These are phyloP conservation scores for Phrynocephalus guinanensis DNA, from an alignment of 2,797 vertebrate species.

Conservation along the genomic window DNA sequence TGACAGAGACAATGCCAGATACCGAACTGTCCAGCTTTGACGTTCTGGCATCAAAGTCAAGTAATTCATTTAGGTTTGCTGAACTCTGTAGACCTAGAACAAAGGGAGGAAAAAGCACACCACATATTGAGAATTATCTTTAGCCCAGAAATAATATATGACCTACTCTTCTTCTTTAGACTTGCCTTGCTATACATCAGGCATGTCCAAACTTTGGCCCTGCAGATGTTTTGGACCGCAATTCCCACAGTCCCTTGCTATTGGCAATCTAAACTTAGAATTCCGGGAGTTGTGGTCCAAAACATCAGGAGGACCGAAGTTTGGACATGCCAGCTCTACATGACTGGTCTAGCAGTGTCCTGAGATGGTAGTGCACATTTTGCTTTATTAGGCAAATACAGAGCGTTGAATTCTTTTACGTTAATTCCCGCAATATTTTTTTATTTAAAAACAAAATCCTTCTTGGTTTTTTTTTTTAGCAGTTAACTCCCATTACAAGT, in stretches of 20 bases:
- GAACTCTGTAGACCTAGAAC: conserved; percentile 77
- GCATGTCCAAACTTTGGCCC: too few species aligned
- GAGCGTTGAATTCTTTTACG: background rate
- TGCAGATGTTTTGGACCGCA: too few species aligned
- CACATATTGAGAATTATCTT: background rate
- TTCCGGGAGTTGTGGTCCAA: too few species aligned
- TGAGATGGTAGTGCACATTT: background rate
- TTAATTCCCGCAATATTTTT: background rate
- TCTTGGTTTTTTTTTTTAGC: too few species aligned
- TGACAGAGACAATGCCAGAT: conserved; percentile 75
- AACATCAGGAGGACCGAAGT: too few species aligned
- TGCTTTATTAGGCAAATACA: background rate
- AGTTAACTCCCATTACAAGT: too few species aligned
- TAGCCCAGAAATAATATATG: background rate
- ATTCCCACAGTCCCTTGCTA: too few species aligned
- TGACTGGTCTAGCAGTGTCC: background rate
- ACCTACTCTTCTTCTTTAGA: background rate
- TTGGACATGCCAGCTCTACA: too few species aligned
- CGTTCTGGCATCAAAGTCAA: conserved; percentile 79
- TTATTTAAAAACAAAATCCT: background rate
- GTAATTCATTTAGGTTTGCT: conserved; percentile 77
- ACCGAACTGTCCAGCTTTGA: conserved; percentile 76
- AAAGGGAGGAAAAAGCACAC: conserved; percentile 41
- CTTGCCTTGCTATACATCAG: background rate
- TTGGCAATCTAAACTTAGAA: too few species aligned